Evolutionary conservation across 2,888 invertebrate species (phyloP), one percentile per base, ranked within the genome.

Genomic region (Tinea semifulvella): DNA sequence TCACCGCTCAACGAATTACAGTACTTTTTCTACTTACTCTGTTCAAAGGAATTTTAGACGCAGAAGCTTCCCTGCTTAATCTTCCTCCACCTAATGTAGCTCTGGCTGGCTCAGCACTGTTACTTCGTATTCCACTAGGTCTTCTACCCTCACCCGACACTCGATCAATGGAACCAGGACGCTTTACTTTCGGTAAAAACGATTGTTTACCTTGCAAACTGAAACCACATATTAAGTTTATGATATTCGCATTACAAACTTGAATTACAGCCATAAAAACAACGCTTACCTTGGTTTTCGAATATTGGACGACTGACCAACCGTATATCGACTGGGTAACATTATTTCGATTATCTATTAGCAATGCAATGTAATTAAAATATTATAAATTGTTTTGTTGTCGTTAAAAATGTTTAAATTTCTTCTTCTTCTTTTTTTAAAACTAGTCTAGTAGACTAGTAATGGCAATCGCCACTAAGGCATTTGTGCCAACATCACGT

Each of bases 1-100:
- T n/a, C n/a, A n/a, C n/a, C n/a, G n/a, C n/a, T n/a, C n/a, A n/a
- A n/a, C n/a, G n/a, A n/a, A n/a, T n/a, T n/a, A n/a, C n/a, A n/a
- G n/a, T n/a, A n/a, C n/a, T n/a, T n/a, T n/a, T n/a, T n/a, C 13
- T 7, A 47, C 61, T 52, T 54, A 76, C 77, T 46, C 56, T 57
- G 57, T 65, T 70, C 1, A 61, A 1, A 5, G 68, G 65, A 42
- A 68, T 26, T 42, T 80, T 80, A 1, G 71, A 64, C 39, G 70
- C 71, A 1, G 76, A 75, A 2, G 75, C 63, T 43, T 79, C 79
- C 27, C 70, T 63, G 47, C 76, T 74, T 6, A 67, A 56, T 10
- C 71, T 54, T 1, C 46, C 55, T n/a, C 26, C 28, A 0, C 51
- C 62, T n/a, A 68, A 56, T 0, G 73, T 70, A 14, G 54, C 58